These are phyloP conservation scores for Parelbella ahira DNA, from an alignment of 2,888 invertebrate species.

Conservation along the genomic window DNA sequence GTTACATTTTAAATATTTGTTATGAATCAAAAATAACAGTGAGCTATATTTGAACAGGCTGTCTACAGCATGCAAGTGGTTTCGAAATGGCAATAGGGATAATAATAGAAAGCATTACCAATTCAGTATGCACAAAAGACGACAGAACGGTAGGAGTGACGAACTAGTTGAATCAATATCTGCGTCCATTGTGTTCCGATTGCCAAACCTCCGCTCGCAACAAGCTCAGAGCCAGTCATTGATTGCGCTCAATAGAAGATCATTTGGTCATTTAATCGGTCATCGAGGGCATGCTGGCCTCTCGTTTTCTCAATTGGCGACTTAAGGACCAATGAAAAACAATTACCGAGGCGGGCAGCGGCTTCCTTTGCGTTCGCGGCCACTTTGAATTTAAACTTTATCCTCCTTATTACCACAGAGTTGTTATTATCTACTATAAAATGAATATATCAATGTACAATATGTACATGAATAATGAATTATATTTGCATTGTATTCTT, in stretches of 20 bases:
- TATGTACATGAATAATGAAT: too few species aligned
- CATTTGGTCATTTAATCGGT: constrained; percentile 28
- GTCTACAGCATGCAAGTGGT: too few species aligned
- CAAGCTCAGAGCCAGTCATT: constrained; percentile 30
- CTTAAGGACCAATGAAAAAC: constrained; percentile 22
- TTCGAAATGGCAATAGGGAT: too few species aligned
- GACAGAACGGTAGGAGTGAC: background rate
- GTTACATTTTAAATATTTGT: too few species aligned
- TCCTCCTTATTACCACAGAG: too few species aligned
- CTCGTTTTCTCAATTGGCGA: constrained; percentile 16
- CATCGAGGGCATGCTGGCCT: constrained; percentile 25
- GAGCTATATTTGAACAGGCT: too few species aligned
- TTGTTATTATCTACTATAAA: too few species aligned
- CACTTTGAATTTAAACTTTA: background rate
- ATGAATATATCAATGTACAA: too few species aligned
- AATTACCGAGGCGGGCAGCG: constrained; percentile 20
- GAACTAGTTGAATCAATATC: constrained; percentile 2
- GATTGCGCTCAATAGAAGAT: constrained; percentile 33
- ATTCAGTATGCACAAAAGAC: too few species aligned
- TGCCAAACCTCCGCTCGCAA: constrained; percentile 26
- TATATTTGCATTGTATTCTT: too few species aligned
- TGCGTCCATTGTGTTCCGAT: constrained; percentile 6
- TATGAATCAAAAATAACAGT: too few species aligned
- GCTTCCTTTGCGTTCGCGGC: constrained; percentile 3
- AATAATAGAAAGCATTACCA: too few species aligned